These are phyloP conservation scores for Myripristis murdjan DNA, from an alignment of 2,797 vertebrate species.

Conservation along the genomic window DNA sequence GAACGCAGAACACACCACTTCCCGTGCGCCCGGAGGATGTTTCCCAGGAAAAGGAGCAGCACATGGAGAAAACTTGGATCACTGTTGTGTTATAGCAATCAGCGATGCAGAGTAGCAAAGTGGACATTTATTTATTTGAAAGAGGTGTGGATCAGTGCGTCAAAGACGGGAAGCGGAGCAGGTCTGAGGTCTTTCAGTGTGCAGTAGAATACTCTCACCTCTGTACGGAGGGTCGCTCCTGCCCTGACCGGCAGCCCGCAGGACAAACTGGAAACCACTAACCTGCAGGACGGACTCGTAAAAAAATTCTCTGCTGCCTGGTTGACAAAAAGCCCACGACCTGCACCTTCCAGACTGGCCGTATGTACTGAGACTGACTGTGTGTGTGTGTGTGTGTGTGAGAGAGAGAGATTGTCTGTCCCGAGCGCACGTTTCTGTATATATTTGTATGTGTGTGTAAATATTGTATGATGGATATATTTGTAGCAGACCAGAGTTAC, in stretches of 20 bases:
- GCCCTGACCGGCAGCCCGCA: no score
- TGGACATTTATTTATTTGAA: no score
- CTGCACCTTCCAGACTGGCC: conserved; percentile 33
- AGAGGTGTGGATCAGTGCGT: no score
- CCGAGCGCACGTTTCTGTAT: conserved; percentile 5
- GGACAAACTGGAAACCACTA: background rate
- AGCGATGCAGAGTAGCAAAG: no score
- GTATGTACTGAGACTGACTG: conserved; percentile 4
- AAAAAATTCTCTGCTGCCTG: background rate
- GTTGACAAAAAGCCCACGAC: conserved; percentile 10
- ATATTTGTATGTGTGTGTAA: conserved; percentile 30
- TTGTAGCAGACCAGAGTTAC: conserved; percentile 34
- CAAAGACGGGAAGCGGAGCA: no score
- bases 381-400: conserved; percentile 18
- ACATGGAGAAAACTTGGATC: no score
- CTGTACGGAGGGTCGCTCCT: no score
- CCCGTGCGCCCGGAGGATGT: no score
- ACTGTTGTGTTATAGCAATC: no score
- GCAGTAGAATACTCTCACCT: background rate
- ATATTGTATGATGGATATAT: conserved; percentile 36
- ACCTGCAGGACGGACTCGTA: background rate
- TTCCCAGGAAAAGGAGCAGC: no score
- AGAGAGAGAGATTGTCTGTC: conserved; percentile 2
- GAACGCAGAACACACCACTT: no score
- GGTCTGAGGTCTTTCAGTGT: background rate